Conservation (phyloP, 2,888 invertebrate genomes). For the Protophormia terraenovae region DNA sequence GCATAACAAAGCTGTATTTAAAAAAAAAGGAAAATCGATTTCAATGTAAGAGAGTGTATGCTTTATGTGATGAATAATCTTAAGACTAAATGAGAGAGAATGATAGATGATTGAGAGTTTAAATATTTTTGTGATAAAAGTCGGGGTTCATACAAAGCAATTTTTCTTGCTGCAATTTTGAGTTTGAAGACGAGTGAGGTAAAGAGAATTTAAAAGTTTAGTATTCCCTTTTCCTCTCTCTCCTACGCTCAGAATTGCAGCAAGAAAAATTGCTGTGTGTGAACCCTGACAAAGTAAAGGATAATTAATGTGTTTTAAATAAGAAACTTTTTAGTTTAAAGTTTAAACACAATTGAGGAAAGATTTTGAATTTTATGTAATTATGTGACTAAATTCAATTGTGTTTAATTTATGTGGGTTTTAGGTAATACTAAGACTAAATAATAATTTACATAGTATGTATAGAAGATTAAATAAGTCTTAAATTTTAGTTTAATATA, state of each 20-base stretch:
- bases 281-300: no score
- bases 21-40: background rate
- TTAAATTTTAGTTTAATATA: slow-evolving; percentile 12
- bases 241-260: no score
- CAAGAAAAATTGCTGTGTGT: no score
- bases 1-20: slow-evolving; percentile 20
- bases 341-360: background rate
- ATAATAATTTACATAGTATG: slow-evolving; percentile 28
- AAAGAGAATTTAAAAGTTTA: no score
- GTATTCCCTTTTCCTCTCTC: no score
- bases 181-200: no score
- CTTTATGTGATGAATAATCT: background rate
- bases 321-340: background rate
- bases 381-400: no score
- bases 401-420: no score
- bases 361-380: background rate
- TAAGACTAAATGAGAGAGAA: background rate
- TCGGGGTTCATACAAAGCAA: no score
- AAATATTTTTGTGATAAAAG: no score
- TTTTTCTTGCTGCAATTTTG: no score
- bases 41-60: background rate
- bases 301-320: background rate
- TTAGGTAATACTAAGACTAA: slow-evolving; percentile 5
- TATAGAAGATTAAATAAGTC: slow-evolving; percentile 8
- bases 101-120: background rate